phyloP scores from a whole-genome alignment of 2,113 vertebrate genomes.

The Percopsis transmontana region DNA sequence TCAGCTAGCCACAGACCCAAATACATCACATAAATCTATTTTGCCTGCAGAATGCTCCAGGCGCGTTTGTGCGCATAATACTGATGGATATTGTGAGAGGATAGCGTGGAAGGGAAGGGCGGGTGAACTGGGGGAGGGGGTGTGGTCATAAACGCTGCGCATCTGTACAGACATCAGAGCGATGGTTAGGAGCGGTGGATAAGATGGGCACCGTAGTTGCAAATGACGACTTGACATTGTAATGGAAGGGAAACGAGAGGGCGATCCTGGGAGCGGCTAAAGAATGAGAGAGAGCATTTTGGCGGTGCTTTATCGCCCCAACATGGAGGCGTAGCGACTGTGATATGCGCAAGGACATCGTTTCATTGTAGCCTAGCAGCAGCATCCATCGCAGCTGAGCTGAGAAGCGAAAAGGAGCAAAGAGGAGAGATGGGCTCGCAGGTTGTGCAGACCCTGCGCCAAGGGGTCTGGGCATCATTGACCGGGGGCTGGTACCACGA shows the following conservation, averaged over 20 bases:
- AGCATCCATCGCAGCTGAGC: conserved; percentile 63
- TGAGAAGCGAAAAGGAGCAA: conserved; percentile 45
- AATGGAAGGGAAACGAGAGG: conserved; percentile 35
- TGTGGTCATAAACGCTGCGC: not conserved
- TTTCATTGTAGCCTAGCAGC: conserved; percentile 70
- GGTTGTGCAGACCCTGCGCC: conserved; percentile 87
- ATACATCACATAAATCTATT: not conserved
- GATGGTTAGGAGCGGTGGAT: conserved; percentile 20
- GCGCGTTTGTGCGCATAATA: conserved; percentile 6
- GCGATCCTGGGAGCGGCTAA: conserved; percentile 16
- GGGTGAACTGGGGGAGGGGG: not conserved
- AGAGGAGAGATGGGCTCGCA: conserved; percentile 85
- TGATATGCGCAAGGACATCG: conserved; percentile 53
- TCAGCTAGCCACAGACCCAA: not conserved
- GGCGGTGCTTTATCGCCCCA: conserved; percentile 46
- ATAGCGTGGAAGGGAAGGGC: not conserved
- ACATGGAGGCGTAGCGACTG: conserved; percentile 72
- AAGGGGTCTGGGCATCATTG: conserved; percentile 94
- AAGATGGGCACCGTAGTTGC: conserved; percentile 60
- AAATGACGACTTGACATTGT: conserved; percentile 41
- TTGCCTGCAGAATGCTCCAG: not conserved
- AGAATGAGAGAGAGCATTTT: conserved; percentile 46
- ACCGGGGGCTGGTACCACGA: conserved; percentile 97
- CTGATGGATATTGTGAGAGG: not conserved
- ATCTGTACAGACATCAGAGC: conserved; percentile 3